phyloP scores from a whole-genome alignment of 2,113 vertebrate species.

The Raphicerus campestris region DNA sequence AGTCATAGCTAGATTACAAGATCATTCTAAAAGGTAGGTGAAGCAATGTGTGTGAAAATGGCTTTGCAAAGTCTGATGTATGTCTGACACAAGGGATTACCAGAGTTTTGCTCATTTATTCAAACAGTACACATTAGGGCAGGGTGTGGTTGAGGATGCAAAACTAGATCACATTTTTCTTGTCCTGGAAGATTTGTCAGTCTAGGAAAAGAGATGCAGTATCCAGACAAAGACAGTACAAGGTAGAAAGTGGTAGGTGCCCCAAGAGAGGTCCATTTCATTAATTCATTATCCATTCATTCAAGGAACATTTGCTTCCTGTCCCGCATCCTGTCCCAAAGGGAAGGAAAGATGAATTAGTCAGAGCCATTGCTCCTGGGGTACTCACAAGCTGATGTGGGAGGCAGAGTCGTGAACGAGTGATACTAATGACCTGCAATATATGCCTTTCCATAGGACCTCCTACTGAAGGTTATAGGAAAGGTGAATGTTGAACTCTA shows the following conservation, averaged over 20 bases:
- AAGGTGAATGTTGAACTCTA: neutral
- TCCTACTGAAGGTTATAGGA: neutral
- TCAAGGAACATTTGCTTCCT: neutral
- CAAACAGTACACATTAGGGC: neutral
- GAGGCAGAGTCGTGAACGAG: neutral
- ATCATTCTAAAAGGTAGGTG: neutral
- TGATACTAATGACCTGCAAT: neutral
- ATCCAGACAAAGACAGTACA: neutral
- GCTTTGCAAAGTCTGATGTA: neutral
- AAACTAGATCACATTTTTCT: neutral
- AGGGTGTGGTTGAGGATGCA: neutral
- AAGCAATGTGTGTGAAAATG: neutral
- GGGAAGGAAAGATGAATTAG: conserved; percentile 25
- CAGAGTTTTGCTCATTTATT: conserved; percentile 13
- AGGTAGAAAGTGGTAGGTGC: neutral
- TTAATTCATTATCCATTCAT: neutral
- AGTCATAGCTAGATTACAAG: neutral
- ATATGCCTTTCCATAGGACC: neutral
- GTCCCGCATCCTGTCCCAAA: neutral
- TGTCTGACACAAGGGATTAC: neutral
- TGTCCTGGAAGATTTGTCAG: neutral
- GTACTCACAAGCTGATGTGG: neutral
- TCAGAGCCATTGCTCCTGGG: neutral
- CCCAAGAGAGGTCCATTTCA: neutral
- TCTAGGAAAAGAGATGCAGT: neutral